Conservation (phyloP, 2,113 vertebrate species). For the Pipa parva region DNA sequence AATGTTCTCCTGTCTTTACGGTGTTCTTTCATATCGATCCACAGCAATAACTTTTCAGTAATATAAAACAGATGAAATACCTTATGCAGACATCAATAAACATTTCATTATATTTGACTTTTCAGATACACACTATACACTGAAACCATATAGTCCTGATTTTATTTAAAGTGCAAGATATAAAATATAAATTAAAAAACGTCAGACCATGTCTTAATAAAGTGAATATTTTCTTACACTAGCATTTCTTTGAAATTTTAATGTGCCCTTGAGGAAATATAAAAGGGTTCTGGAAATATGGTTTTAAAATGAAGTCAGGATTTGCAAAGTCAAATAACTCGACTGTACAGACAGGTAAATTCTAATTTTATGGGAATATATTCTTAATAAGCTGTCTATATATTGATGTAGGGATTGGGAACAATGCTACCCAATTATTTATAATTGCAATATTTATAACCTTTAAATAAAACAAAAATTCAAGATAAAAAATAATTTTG, state of each 20-base stretch:
- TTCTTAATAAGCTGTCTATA: slow-evolving; percentile 17
- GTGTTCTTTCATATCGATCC: neutral
- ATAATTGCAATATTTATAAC: slow-evolving; percentile 23
- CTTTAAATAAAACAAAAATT: slow-evolving; percentile 23
- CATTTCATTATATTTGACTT: neutral
- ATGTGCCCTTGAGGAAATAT: slow-evolving; percentile 52
- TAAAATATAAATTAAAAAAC: slow-evolving; percentile 18
- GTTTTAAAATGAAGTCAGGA: slow-evolving; percentile 51
- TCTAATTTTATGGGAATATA: slow-evolving; percentile 27
- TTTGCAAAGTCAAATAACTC: slow-evolving; percentile 36
- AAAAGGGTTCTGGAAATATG: slow-evolving; percentile 46
- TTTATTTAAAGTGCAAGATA: slow-evolving; percentile 5
- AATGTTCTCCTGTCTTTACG: neutral
- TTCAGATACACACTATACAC: no score
- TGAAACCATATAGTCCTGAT: neutral
- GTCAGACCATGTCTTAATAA: slow-evolving; percentile 36
- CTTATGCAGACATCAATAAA: neutral
- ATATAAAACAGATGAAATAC: neutral
- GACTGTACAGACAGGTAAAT: slow-evolving; percentile 13
- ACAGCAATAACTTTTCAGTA: neutral
- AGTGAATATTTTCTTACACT: slow-evolving; percentile 39
- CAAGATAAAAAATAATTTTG: neutral
- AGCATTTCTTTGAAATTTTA: slow-evolving; percentile 47
- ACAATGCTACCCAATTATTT: slow-evolving; percentile 31
- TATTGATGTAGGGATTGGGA: neutral